Conservation (phyloP, 2,888 invertebrate genomes). For the Cactoblastis cactorum region DNA sequence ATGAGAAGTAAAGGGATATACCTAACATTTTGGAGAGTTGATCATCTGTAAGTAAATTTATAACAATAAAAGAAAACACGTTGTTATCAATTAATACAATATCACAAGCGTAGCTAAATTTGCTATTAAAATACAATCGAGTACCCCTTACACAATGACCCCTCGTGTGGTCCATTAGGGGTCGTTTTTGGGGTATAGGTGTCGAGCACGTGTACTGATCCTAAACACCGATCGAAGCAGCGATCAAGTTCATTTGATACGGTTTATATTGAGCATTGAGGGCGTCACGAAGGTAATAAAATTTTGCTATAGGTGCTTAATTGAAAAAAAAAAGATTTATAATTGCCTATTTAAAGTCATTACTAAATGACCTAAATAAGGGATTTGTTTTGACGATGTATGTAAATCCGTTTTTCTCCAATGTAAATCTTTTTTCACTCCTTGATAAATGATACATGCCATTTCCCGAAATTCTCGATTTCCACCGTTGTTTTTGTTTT, state of each 20-base stretch:
- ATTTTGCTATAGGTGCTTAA: slow-evolving; percentile 31
- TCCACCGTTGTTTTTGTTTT: too few species aligned
- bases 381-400: too few species aligned
- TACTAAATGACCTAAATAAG: too few species aligned
- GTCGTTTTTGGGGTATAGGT: slow-evolving; percentile 52
- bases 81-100: slow-evolving; percentile 44
- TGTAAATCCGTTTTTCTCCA: too few species aligned
- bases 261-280: slow-evolving; percentile 46
- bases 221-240: slow-evolving; percentile 40
- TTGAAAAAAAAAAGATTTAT: slow-evolving; percentile 8
- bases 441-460: too few species aligned
- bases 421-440: too few species aligned
- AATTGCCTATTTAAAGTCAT: too few species aligned
- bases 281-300: slow-evolving; percentile 35
- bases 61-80: slow-evolving; percentile 14
- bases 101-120: slow-evolving; percentile 58
- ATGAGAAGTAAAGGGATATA: too few species aligned
- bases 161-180: slow-evolving; percentile 37
- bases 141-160: slow-evolving; percentile 44
- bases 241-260: slow-evolving; percentile 64
- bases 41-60: not conserved
- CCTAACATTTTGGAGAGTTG: not conserved
- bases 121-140: slow-evolving; percentile 57
- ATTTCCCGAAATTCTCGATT: too few species aligned
- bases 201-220: slow-evolving; percentile 70